These are phyloP conservation scores for Encarsia formosa DNA, from an alignment of 2,888 invertebrate species.

Conservation along the genomic window DNA sequence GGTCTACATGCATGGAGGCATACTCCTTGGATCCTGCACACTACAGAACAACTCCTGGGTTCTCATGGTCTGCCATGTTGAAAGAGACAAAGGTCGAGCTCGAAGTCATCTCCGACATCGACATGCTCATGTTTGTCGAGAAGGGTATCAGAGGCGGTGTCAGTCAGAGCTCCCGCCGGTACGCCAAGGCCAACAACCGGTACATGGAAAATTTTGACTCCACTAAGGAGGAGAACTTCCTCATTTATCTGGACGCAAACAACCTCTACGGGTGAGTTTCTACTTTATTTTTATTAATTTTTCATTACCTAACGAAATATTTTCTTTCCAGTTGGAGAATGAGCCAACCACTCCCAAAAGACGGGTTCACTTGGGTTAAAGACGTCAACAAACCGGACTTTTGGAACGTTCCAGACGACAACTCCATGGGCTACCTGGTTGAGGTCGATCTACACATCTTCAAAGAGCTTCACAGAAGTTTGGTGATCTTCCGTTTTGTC, in stretches of 20 bases:
- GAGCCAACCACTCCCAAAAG: background rate
- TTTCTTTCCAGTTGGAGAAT: too few species aligned
- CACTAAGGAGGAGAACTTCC: background rate
- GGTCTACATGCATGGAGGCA: background rate
- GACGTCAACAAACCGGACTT: background rate
- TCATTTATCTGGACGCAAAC: slow-evolving; percentile 5
- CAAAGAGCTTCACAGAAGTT: too few species aligned
- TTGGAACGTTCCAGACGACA: background rate
- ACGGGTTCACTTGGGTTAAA: slow-evolving; percentile 5
- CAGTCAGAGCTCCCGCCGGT: too few species aligned
- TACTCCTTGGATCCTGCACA: slow-evolving; percentile 5
- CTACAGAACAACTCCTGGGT: too few species aligned
- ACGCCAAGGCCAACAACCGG: too few species aligned
- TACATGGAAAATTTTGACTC: background rate
- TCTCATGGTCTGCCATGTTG: slow-evolving; percentile 32
- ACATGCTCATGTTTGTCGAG: slow-evolving; percentile 15
- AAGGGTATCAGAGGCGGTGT: background rate
- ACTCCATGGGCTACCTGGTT: slow-evolving; percentile 2
- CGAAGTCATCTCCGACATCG: too few species aligned
- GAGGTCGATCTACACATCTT: slow-evolving; percentile 6
- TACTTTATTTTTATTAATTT: too few species aligned
- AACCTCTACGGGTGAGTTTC: slow-evolving; percentile 8
- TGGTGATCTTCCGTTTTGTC: too few species aligned
- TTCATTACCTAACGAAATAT: too few species aligned
- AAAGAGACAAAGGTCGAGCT: slow-evolving; percentile 33